Percentiles rank a stretch among this genome's conserved stretches.
Evolutionary conservation across 1,140 invertebrate species (phyloP).

Genomic region (Octopus bimaculoides): DNA sequence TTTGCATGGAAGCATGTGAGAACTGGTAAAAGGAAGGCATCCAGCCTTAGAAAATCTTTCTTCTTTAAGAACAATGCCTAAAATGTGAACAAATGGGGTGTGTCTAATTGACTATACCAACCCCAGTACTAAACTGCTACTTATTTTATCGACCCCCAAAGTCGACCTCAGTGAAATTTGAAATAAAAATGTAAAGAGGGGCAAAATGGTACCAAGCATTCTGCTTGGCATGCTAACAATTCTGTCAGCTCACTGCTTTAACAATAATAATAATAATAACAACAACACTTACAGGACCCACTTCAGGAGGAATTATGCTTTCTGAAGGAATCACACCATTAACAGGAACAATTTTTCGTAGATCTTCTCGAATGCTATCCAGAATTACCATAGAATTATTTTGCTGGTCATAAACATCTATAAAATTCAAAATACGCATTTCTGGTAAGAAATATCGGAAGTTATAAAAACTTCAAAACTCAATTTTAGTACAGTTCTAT

Average conservation of each 20-base stretch:
- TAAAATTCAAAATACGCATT: too few species aligned
- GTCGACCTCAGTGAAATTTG: neutral
- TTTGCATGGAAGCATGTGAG: too few species aligned
- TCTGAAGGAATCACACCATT: slow-evolving; percentile 64
- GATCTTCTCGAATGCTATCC: slow-evolving; percentile 50
- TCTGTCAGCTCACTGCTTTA: neutral
- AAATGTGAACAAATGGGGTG: neutral
- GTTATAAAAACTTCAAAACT: too few species aligned
- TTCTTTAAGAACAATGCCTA: too few species aligned
- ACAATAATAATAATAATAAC: neutral
- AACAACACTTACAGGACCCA: slow-evolving; percentile 56
- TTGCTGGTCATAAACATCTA: too few species aligned
- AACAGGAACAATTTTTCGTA: slow-evolving; percentile 62
- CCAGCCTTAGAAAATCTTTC: too few species aligned
- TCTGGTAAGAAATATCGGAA: too few species aligned
- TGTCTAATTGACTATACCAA: neutral
- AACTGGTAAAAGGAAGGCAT: too few species aligned
- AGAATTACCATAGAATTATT: slow-evolving; percentile 37
- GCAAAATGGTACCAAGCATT: neutral
- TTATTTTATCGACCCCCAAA: neutral
- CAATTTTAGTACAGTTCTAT: too few species aligned
- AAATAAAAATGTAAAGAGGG: neutral
- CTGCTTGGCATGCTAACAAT: neutral
- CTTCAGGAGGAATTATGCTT: slow-evolving; percentile 59
- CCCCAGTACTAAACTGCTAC: neutral